phyloP scores from a whole-genome alignment of 1,140 invertebrate species.

The Papilio polytes region DNA sequence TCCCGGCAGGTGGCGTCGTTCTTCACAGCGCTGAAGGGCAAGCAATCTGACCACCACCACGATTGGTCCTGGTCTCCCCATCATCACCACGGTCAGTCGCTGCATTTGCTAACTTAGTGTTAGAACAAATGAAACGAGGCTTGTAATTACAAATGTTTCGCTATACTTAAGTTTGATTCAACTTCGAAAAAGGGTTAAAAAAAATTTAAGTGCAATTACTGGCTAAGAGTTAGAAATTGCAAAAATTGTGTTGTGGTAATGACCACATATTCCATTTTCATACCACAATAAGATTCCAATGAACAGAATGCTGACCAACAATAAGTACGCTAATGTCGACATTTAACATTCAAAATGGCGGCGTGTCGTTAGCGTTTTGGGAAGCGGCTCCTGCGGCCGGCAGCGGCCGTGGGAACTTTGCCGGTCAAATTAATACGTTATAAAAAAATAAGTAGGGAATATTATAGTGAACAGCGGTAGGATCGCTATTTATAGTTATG shows the following conservation, averaged over 20 bases:
- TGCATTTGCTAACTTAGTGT: neutral
- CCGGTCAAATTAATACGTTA: neutral
- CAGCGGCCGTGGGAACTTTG: neutral
- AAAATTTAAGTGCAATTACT: neutral
- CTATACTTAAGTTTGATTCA: too few relatives aligned
- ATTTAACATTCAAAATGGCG: constrained; percentile 12
- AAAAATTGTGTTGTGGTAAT: neutral
- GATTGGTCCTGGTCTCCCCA: constrained; percentile 58
- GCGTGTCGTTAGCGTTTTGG: neutral
- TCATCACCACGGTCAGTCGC: constrained; percentile 51
- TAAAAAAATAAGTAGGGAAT: neutral
- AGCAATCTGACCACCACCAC: constrained; percentile 47
- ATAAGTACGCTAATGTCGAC: neutral
- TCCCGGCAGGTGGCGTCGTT: constrained; percentile 60
- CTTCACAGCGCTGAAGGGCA: constrained; percentile 61
- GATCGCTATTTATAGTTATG: too few relatives aligned
- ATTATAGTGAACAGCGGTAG: too few relatives aligned
- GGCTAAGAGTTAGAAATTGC: neutral
- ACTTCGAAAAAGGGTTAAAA: neutral
- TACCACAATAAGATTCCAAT: neutral
- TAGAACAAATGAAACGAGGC: too few relatives aligned
- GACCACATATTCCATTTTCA: neutral
- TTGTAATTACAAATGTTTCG: too few relatives aligned
- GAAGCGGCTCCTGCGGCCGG: neutral
- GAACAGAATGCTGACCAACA: neutral